Conservation (phyloP, 2,113 vertebrate genomes). For the Etheostoma spectabile region DNA sequence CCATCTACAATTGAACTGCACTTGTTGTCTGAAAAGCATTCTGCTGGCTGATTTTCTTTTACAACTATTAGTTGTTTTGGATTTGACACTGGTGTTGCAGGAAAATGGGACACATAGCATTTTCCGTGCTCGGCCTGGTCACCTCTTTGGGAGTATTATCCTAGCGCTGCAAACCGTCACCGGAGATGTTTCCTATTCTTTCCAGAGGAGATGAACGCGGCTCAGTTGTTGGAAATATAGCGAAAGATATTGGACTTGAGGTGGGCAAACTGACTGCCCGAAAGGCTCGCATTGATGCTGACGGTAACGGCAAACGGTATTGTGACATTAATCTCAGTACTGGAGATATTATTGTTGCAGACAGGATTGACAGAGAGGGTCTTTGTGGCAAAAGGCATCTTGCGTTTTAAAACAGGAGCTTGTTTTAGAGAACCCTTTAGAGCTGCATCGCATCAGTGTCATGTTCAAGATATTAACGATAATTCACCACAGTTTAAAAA, state of each 20-base stretch:
- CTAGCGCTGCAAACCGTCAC: not conserved
- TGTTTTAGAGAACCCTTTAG: too few relatives aligned
- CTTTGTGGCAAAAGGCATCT: too few relatives aligned
- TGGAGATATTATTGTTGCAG: too few relatives aligned
- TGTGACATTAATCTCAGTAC: too few relatives aligned
- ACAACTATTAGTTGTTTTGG: not conserved
- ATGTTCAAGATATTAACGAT: too few relatives aligned
- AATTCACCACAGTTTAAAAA: too few relatives aligned
- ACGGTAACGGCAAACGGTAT: constrained; percentile 59
- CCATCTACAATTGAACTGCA: not conserved
- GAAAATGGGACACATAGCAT: constrained; percentile 34
- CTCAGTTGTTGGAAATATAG: constrained; percentile 82
- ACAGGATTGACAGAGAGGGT: too few relatives aligned
- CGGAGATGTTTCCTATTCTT: constrained; percentile 60
- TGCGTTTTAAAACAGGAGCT: too few relatives aligned
- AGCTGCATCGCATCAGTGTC: too few relatives aligned
- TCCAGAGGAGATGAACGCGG: constrained; percentile 81
- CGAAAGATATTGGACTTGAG: constrained; percentile 83
- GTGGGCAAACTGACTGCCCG: constrained; percentile 78
- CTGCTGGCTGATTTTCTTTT: not conserved
- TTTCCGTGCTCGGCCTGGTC: not conserved
- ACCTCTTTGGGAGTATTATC: constrained; percentile 1
- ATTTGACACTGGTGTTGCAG: not conserved
- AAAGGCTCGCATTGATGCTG: constrained; percentile 83
- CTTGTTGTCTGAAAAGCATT: not conserved